Percentiles rank a stretch among this genome's conserved stretches.
These are phyloP conservation scores for Anabas testudineus DNA, from an alignment of 2,797 vertebrate genomes.

Conservation along the genomic window DNA sequence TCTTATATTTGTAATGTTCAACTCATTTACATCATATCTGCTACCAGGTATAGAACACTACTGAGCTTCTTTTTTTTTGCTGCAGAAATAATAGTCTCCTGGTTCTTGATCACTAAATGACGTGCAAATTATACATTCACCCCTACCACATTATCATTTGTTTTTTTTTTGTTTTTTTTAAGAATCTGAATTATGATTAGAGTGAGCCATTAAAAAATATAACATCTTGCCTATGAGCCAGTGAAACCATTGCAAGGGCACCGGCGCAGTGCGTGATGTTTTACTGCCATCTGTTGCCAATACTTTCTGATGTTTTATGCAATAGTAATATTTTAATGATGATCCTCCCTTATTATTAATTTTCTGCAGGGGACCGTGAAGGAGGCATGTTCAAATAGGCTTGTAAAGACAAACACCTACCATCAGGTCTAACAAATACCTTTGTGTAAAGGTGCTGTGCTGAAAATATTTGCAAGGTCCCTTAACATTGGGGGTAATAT, in stretches of 20 bases:
- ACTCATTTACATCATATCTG: conserved; percentile 51
- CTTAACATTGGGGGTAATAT: conserved; percentile 67
- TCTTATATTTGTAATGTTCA: conserved; percentile 37
- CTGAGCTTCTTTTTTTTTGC: conserved; percentile 17
- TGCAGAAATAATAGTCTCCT: conserved; percentile 48
- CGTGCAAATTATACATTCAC: conserved; percentile 55
- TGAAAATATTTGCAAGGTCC: conserved; percentile 64
- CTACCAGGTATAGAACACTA: conserved; percentile 41
- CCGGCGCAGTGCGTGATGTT: conserved; percentile 79
- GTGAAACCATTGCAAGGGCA: conserved; percentile 59
- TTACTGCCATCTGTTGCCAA: conserved; percentile 96
- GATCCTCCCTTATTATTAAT: conserved; percentile 66
- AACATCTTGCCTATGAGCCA: conserved; percentile 45
- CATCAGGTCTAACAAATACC: conserved; percentile 70
- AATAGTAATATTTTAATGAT: conserved; percentile 76
- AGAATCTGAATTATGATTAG: conserved; percentile 54
- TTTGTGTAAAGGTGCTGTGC: conserved; percentile 64
- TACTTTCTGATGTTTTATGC: conserved; percentile 75
- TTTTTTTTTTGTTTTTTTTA: conserved; percentile 46
- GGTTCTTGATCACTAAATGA: conserved; percentile 48
- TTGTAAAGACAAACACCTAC: conserved; percentile 55
- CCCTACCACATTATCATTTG: conserved; percentile 42
- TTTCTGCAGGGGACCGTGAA: conserved; percentile 60
- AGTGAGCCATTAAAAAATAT: conserved; percentile 50
- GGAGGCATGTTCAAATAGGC: conserved; percentile 49